phyloP scores from a whole-genome alignment of 2,888 invertebrate genomes.

The Polymixis flavicincta region DNA sequence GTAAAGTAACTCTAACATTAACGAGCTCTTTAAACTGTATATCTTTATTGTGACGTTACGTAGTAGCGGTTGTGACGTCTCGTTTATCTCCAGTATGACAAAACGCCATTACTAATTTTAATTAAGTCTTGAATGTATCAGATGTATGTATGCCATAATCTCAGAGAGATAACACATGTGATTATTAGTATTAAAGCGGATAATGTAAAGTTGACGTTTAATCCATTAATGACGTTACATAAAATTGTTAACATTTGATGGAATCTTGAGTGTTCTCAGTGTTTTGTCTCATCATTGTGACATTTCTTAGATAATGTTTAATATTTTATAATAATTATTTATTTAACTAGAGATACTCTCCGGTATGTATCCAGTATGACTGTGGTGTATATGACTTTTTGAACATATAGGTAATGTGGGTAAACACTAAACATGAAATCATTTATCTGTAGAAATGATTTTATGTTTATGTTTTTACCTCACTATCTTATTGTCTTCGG shows the following conservation, averaged over 20 bases:
- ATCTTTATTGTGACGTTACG: constrained; percentile 16
- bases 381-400: neutral
- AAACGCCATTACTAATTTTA: constrained; percentile 32
- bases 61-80: constrained; percentile 8
- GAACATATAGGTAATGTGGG: neutral
- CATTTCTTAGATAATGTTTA: constrained; percentile 7
- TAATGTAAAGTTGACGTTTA: constrained; percentile 32
- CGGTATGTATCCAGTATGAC: too few species aligned
- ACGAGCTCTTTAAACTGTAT: constrained; percentile 11
- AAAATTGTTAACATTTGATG: constrained; percentile 28
- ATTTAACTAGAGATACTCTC: neutral
- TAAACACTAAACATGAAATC: neutral
- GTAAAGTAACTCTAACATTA: constrained; percentile 39
- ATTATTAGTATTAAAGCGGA: constrained; percentile 25
- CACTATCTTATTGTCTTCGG: neutral
- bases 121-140: constrained; percentile 23
- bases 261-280: constrained; percentile 14
- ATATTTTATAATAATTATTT: constrained; percentile 14
- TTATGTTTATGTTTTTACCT: too few species aligned
- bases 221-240: constrained; percentile 31
- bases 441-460: neutral
- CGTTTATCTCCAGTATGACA: constrained; percentile 15
- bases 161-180: constrained; percentile 38
- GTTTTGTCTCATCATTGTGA: constrained; percentile 25
- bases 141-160: constrained; percentile 27